phyloP scores from a whole-genome alignment of 2,113 vertebrate species.

The Hyperopisus bebe region DNA sequence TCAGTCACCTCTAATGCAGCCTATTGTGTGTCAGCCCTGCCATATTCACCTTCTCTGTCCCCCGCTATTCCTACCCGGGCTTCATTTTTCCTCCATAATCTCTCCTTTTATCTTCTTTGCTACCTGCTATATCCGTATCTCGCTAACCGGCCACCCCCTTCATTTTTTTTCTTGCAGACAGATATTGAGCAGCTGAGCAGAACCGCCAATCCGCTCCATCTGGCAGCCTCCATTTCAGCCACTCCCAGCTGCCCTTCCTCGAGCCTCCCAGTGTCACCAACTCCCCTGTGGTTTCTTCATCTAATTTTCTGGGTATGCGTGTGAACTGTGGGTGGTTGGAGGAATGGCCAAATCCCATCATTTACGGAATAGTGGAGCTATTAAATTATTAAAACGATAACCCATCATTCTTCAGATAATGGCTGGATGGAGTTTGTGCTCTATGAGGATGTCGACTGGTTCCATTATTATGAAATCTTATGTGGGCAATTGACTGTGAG shows the following conservation, averaged over 20 bases:
- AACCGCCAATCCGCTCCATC: conserved; percentile 52
- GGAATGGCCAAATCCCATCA: background rate
- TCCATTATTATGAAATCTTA: background rate
- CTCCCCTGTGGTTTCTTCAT: background rate
- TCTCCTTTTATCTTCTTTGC: conserved; percentile 37
- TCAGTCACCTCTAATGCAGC: conserved; percentile 12
- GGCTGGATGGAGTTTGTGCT: background rate
- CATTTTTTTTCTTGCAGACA: conserved; percentile 42
- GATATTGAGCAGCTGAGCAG: conserved; percentile 54
- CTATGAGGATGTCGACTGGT: background rate
- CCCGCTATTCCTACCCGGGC: background rate
- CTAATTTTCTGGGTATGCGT: background rate
- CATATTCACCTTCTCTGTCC: background rate
- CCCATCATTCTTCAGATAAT: background rate
- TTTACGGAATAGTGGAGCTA: background rate
- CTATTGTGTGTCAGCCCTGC: background rate
- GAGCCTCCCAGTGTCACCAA: conserved; percentile 11
- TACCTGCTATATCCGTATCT: conserved; percentile 21
- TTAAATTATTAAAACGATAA: background rate
- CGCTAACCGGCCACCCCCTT: background rate
- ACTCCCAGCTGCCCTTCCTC: background rate
- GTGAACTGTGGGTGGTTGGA: background rate
- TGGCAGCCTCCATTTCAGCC: background rate
- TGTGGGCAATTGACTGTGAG: background rate
- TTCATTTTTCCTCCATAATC: background rate